phyloP scores from a whole-genome alignment of 2,113 vertebrate genomes.

The Hypanus sabinus region DNA sequence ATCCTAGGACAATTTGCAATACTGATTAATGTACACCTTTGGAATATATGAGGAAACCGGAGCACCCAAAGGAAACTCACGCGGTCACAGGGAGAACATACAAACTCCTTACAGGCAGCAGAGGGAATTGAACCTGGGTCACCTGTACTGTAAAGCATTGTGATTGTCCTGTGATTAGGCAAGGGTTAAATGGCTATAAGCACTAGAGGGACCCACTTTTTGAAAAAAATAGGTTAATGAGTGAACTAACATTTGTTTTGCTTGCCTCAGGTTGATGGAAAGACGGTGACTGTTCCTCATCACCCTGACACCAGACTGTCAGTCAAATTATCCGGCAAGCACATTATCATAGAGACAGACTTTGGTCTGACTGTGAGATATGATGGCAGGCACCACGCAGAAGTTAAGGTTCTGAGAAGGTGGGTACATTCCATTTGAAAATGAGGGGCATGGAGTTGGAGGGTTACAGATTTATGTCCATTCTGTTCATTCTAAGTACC shows the following conservation, averaged over 20 bases:
- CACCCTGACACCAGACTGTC: slow-evolving; percentile 42
- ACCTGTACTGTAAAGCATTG: too few relatives aligned
- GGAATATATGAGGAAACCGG: too few relatives aligned
- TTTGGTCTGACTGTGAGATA: slow-evolving; percentile 63
- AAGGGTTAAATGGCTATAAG: too few relatives aligned
- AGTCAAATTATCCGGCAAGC: slow-evolving; percentile 50
- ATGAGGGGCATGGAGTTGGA: not conserved
- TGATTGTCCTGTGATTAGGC: too few relatives aligned
- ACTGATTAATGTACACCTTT: too few relatives aligned
- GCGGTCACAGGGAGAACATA: too few relatives aligned
- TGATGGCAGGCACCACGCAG: slow-evolving; percentile 61
- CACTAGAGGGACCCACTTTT: too few relatives aligned
- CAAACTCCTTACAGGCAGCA: too few relatives aligned
- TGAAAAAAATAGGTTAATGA: too few relatives aligned
- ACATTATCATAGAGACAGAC: slow-evolving; percentile 48
- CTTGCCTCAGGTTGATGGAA: slow-evolving; percentile 47
- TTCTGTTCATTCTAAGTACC: not conserved
- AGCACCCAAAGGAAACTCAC: too few relatives aligned
- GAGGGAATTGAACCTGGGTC: too few relatives aligned
- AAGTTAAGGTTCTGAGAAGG: slow-evolving; percentile 61
- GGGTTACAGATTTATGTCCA: not conserved
- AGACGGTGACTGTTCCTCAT: slow-evolving; percentile 48
- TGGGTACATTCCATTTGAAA: slow-evolving; percentile 43
- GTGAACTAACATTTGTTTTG: not conserved
- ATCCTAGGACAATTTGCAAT: too few relatives aligned